A percentile compares a stretch with the other conserved stretches of the same genome.
phyloP scores from a whole-genome alignment of 2,888 invertebrate species.

The Escarpia spicata region DNA sequence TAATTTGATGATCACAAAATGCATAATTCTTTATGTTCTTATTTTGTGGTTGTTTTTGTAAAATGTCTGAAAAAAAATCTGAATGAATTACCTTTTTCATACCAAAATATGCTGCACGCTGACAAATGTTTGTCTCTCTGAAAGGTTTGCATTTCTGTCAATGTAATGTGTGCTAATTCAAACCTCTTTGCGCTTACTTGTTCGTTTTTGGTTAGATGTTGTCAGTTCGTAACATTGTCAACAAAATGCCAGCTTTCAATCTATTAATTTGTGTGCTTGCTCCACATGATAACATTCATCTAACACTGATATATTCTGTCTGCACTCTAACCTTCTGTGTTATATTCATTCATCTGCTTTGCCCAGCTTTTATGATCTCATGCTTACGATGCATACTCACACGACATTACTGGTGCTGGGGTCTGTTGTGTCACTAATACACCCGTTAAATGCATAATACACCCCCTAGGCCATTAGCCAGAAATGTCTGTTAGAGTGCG shows the following conservation, averaged over 20 bases:
- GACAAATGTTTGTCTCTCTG: not conserved
- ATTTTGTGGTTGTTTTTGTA: too few species aligned
- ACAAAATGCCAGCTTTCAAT: not conserved
- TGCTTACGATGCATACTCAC: not conserved
- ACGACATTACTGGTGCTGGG: not conserved
- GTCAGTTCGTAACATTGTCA: not conserved
- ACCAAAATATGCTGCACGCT: not conserved
- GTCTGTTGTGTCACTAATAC: not conserved
- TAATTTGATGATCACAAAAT: not conserved
- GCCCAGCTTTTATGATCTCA: not conserved
- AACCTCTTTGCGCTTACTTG: not conserved
- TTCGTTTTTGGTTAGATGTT: not conserved
- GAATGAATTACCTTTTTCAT: too few species aligned
- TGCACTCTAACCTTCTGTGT: not conserved
- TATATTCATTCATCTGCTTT: not conserved
- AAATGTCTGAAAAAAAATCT: too few species aligned
- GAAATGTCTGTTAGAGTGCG: too few species aligned
- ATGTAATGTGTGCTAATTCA: not conserved
- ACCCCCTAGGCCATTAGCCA: too few species aligned
- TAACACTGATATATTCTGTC: not conserved
- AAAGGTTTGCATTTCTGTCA: not conserved
- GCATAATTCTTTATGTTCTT: too few species aligned
- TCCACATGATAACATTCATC: not conserved
- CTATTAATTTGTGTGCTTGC: not conserved
- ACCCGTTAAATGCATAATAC: too few species aligned